Evolutionary conservation across 1,140 invertebrate species (phyloP).

Genomic region (Ephestia elutella): DNA sequence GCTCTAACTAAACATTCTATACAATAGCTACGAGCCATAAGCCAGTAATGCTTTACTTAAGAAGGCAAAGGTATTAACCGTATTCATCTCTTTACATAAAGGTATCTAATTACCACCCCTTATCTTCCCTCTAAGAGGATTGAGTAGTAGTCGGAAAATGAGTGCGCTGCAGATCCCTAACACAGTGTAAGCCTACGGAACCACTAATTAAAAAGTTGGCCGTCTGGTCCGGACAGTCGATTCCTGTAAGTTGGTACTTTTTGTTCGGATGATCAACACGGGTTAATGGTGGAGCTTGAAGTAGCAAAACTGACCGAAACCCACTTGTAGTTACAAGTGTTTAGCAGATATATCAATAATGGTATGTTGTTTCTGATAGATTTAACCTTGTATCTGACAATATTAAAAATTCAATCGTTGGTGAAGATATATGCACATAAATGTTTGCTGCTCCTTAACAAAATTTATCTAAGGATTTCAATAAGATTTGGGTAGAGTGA

Average conservation of each 20-base stretch:
- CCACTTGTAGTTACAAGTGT: too few species aligned
- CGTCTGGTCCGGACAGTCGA: constrained; percentile 29
- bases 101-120: not conserved
- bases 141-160: not conserved
- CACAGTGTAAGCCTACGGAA: constrained; percentile 13
- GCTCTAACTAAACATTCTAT: too few species aligned
- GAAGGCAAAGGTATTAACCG: not conserved
- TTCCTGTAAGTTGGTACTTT: constrained; percentile 20
- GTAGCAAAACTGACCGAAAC: too few species aligned
- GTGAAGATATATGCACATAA: too few species aligned
- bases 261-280: constrained; percentile 10
- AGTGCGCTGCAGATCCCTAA: not conserved
- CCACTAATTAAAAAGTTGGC: constrained; percentile 43
- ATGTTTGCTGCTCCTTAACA: too few species aligned
- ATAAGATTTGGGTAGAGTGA: too few species aligned
- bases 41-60: not conserved
- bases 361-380: too few species aligned
- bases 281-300: not conserved
- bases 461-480: too few species aligned
- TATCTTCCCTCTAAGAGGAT: constrained; percentile 1
- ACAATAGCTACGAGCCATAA: too few species aligned
- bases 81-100: not conserved
- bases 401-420: too few species aligned
- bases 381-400: too few species aligned
- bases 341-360: too few species aligned